phyloP scores from a whole-genome alignment of 2,888 invertebrate species.

The Trachelus troglodyta region DNA sequence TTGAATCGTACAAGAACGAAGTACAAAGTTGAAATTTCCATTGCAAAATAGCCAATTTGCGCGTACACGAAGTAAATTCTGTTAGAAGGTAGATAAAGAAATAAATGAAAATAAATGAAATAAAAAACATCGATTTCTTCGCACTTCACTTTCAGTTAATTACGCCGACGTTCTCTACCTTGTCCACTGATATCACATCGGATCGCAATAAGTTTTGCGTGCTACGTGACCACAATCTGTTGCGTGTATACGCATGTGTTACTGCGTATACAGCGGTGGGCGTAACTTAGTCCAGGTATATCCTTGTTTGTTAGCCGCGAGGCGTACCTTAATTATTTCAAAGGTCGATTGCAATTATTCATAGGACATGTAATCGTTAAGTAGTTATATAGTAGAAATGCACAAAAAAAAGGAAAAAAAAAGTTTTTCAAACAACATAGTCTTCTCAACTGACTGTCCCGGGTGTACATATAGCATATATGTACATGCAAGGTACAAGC shows the following conservation, averaged over 20 bases:
- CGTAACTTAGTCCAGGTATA: background rate
- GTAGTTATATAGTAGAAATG: background rate
- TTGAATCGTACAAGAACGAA: background rate
- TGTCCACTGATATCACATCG: constrained; percentile 31
- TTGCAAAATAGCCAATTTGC: constrained; percentile 29
- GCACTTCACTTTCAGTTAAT: constrained; percentile 36
- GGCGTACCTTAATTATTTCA: background rate
- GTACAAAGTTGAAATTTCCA: constrained; percentile 14
- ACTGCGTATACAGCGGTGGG: background rate
- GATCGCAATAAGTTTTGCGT: constrained; percentile 30
- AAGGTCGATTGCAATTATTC: background rate
- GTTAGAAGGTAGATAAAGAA: background rate
- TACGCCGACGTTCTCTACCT: constrained; percentile 20
- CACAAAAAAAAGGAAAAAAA: background rate
- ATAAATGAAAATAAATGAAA: background rate
- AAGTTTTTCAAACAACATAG: background rate
- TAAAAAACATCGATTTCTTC: constrained; percentile 13
- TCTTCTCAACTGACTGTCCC: background rate
- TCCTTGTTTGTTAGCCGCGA: background rate
- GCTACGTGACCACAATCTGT: constrained; percentile 23
- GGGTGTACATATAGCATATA: background rate
- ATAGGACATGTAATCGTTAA: background rate
- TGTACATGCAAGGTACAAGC: background rate
- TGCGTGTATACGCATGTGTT: constrained; percentile 10
- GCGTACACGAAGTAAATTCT: constrained; percentile 19